Evolutionary conservation across 2,113 vertebrate species (phyloP), one percentile per base, ranked within the genome.

Genomic region (Sclerurus mexicanus): DNA sequence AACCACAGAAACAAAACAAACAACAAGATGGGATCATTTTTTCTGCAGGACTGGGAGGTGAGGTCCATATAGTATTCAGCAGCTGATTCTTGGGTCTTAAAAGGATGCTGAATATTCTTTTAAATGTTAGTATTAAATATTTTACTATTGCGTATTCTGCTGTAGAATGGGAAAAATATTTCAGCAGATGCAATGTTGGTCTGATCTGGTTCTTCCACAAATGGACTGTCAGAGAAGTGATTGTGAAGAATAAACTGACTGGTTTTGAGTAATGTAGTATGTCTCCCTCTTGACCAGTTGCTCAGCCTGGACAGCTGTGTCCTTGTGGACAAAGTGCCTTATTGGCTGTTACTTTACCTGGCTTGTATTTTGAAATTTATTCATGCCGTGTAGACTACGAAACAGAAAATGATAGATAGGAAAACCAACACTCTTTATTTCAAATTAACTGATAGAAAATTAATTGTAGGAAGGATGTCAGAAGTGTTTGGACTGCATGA

Each of bases 301-400:
- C 90, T 87, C 95, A 66, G 95, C 94, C 96, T 92, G 96, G 77
- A 86, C 82, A 84, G 66, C 92, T 50, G 39, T 74, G 67, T 97
- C 90, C 95, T 96, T 84, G 78, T 95, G 92, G 92, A 97, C 79
- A 72, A 98, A 98, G 98, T 98, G 98, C 98, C 98, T 98, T 98
- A 97, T 97, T 94, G 98, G 97, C 98, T 96, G 20, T 85, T 91
- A 46, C 71, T 91, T 93, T 82, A 89, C 97, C 92, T 92, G 91
- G 79, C 75, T 95, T 92, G 47, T 63, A 40, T 91, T 96, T 90
- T 92, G 37, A 83, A 88, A 93, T 95, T 97, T 85, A 91, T 95
- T 97, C 86, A 55, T 89, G 73, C 31, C 50, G 6, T 81, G 78
- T 91, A 76, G 87, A 81, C 21, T 24, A 64, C n/a, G 59, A 81